These are phyloP conservation scores for Galendromus occidentalis DNA, from an alignment of 1,140 invertebrate genomes.

Conservation along the genomic window DNA sequence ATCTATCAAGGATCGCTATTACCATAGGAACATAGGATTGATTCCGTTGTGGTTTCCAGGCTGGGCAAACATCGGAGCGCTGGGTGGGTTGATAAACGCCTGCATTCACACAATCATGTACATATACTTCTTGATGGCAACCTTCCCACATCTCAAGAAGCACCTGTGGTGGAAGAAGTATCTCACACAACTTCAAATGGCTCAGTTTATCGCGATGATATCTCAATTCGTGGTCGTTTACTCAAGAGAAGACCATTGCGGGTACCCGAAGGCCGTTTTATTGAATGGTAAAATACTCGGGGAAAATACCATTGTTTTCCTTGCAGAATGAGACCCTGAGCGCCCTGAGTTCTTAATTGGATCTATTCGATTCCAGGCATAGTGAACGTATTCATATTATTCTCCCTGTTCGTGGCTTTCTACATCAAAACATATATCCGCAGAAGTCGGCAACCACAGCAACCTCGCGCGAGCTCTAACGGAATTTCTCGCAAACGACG, in stretches of 20 bases:
- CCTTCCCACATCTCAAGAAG: conserved; percentile 56
- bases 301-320: no score
- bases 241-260: neutral
- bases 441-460: no score
- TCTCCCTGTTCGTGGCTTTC: conserved; percentile 7
- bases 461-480: no score
- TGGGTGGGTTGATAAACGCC: conserved; percentile 38
- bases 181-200: conserved; percentile 57
- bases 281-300: neutral
- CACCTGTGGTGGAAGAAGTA: conserved; percentile 89
- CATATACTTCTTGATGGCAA: conserved; percentile 64
- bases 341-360: no score
- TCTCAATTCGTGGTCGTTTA: conserved; percentile 6
- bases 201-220: conserved; percentile 17
- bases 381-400: neutral
- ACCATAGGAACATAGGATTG: no score
- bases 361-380: neutral
- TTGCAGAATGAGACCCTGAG: no score
- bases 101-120: conserved; percentile 83
- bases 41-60: neutral
- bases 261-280: neutral
- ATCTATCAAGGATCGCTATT: no score
- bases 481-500: no score
- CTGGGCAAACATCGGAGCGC: conserved; percentile 2
- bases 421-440: conserved; percentile 7